Conservation (phyloP, 2,113 vertebrate genomes). For the Chloropsis hardwickii region DNA sequence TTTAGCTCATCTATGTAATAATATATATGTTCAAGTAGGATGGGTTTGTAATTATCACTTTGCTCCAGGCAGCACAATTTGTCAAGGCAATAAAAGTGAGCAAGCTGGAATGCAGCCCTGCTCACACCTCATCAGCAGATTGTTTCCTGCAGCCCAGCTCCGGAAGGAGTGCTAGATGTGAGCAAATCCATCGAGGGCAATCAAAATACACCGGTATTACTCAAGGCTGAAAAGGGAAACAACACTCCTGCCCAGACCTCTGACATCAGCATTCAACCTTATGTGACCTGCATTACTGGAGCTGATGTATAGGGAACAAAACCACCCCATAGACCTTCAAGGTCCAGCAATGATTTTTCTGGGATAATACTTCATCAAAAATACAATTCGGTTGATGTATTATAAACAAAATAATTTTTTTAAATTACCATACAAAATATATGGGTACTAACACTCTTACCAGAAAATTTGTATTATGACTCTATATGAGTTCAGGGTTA, state of each 20-base stretch:
- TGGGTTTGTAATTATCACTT: not conserved
- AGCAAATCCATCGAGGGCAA: not conserved
- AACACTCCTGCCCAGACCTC: not conserved
- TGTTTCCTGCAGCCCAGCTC: not conserved
- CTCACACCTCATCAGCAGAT: slow-evolving; percentile 19
- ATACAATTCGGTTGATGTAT: not conserved
- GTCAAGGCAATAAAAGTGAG: not conserved
- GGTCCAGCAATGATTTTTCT: not conserved
- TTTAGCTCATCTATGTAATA: not conserved
- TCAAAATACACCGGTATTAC: slow-evolving; percentile 2
- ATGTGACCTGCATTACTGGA: not conserved
- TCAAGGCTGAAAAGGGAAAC: not conserved
- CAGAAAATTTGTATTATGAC: not conserved
- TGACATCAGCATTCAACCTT: not conserved
- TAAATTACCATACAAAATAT: not conserved
- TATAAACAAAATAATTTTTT: not conserved
- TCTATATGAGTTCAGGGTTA: not conserved
- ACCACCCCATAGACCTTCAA: not conserved
- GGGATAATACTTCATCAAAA: not conserved
- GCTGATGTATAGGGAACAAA: not conserved
- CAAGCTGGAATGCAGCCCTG: not conserved
- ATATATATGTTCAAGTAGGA: not conserved
- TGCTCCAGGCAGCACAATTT: not conserved
- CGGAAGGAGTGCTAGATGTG: not conserved
- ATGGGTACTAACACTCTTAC: not conserved